Conservation (phyloP, 2,113 vertebrate genomes). For the Microtus richardsoni region DNA sequence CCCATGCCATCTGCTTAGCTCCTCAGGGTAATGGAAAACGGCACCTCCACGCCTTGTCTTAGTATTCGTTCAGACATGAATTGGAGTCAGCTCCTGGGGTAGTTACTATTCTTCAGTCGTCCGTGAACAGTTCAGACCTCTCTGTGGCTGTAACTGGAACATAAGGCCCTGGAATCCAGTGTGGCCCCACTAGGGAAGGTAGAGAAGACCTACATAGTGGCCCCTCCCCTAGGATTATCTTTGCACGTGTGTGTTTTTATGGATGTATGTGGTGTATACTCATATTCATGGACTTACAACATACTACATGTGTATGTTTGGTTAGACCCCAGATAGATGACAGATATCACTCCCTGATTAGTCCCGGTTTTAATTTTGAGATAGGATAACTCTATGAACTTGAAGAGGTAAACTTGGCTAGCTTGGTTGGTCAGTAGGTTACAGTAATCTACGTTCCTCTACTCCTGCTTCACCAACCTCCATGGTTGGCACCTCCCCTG, state of each 20-base stretch:
- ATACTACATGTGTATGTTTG: background rate
- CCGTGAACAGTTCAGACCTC: background rate
- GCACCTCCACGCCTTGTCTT: background rate
- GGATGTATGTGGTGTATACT: background rate
- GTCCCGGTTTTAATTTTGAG: background rate
- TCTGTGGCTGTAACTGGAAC: background rate
- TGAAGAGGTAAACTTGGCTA: background rate
- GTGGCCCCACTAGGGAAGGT: too few species aligned
- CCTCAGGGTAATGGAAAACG: background rate
- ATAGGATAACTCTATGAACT: background rate
- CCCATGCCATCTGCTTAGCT: background rate
- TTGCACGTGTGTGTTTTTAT: too few species aligned
- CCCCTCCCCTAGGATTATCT: too few species aligned
- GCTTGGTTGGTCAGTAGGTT: background rate
- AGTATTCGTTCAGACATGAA: background rate
- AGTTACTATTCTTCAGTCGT: background rate
- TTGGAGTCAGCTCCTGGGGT: background rate
- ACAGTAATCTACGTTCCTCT: background rate
- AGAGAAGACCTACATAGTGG: too few species aligned
- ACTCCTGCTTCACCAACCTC: background rate
- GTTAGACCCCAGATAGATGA: background rate
- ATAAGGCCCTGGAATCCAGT: too few species aligned
- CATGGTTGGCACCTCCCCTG: background rate
- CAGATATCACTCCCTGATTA: background rate
- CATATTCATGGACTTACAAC: background rate